Evolutionary conservation across 2,888 invertebrate species (phyloP).

Genomic region (Andrena haemorrhoa): DNA sequence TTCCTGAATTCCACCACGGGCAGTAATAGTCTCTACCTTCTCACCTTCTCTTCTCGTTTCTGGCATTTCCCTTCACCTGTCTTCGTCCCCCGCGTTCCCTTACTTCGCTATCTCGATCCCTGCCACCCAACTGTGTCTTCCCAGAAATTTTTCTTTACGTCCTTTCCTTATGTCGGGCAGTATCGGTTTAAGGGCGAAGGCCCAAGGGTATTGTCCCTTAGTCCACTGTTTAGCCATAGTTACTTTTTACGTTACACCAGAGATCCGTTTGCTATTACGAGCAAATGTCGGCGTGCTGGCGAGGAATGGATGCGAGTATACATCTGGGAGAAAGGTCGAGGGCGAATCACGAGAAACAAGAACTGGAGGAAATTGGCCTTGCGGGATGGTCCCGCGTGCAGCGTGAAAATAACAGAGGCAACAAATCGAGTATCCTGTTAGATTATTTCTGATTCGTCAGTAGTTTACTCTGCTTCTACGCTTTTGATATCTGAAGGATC

Average conservation of each 20-base stretch:
- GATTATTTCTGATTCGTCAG: background rate
- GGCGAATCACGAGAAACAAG: background rate
- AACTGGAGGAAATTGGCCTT: slow-evolving; percentile 1
- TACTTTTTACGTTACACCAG: background rate
- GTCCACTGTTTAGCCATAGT: background rate
- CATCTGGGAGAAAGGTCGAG: background rate
- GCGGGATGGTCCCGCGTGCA: background rate
- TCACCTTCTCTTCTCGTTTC: too few species aligned
- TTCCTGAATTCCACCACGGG: too few species aligned
- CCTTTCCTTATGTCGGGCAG: background rate
- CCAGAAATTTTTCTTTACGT: background rate
- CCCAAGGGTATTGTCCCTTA: background rate
- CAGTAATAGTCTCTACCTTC: too few species aligned
- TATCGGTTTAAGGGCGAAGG: background rate
- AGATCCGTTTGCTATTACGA: background rate
- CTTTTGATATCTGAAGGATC: background rate
- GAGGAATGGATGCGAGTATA: background rate
- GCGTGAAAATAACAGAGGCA: background rate
- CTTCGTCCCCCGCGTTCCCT: too few species aligned
- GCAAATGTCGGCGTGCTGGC: background rate
- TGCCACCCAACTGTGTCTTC: background rate
- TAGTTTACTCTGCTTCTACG: background rate
- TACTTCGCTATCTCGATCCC: background rate
- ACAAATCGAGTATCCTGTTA: background rate
- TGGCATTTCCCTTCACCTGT: too few species aligned